These are phyloP conservation scores for Muscina levida DNA, from an alignment of 2,888 invertebrate species.

Conservation along the genomic window DNA sequence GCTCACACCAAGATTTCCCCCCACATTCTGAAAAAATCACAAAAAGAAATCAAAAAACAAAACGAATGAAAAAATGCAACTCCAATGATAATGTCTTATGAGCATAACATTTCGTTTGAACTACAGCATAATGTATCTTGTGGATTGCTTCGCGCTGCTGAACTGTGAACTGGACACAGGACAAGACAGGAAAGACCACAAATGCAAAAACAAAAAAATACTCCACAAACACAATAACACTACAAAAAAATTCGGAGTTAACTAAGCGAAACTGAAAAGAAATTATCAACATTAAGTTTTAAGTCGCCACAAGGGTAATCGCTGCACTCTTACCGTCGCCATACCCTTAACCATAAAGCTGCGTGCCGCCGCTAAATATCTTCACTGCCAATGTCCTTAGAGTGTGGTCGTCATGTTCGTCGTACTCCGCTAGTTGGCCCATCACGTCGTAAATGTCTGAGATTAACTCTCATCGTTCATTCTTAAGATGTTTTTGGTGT, in stretches of 20 bases:
- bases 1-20: conserved; percentile 17
- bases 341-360: not conserved
- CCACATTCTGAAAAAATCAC: conserved; percentile 25
- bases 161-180: conserved; percentile 19
- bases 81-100: conserved; percentile 50
- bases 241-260: conserved; percentile 58
- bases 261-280: conserved; percentile 64
- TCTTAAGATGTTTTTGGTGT: conserved; percentile 10
- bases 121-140: conserved; percentile 9
- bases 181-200: not conserved
- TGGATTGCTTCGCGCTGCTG: conserved; percentile 20
- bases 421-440: not conserved
- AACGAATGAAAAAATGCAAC: no score
- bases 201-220: not conserved
- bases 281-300: conserved; percentile 56
- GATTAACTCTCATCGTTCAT: conserved; percentile 27
- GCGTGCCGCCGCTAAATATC: not conserved
- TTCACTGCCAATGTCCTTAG: not conserved
- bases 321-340: not conserved
- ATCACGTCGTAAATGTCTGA: not conserved
- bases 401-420: no score
- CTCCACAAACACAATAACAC: conserved; percentile 30
- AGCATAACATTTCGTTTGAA: conserved; percentile 43
- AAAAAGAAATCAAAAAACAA: no score
- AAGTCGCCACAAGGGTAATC: conserved; percentile 55